Evolutionary conservation across 1,140 invertebrate species (phyloP), one percentile per base, ranked within the genome.

Genomic region (Lordiphosa collinella): DNA sequence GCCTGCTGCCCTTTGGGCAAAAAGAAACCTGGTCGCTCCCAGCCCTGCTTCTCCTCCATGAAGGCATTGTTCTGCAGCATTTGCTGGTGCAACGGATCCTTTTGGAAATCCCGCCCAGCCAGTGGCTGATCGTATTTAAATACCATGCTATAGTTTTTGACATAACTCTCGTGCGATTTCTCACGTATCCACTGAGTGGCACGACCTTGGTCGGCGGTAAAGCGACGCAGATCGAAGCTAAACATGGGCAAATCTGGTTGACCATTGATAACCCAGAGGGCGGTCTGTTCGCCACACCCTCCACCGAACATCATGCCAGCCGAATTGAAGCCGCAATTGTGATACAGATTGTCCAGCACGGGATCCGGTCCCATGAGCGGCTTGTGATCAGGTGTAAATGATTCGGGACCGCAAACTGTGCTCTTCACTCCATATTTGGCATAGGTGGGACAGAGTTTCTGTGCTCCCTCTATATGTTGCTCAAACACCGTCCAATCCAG

Each of bases 351-450:
- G 2, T 35, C 69, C 5, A 89, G 35, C 0, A 53, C 35, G 0
- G 78, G 75, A 69, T 89, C 88, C 0, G 88, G 88, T 2, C 88
- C 88, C 89, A 97, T 91, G n/a, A 97, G 73, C 10, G 96, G 95
- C 86, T 95, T 96, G 76, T 97, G 95, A 89, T 97, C 96, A 0
- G 96, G 95, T 1, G 96, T 97, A 75, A 98, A 97, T 10, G 94
- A 94, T 87, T 97, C 96, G 0, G 94, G 93, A 2, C 95, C 95
- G 73, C 94, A 96, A 1, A 97, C 93, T 0, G 95, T 96, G 12
- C 94, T 94, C 88, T 95, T 96, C 4, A 98, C 93, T 2, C 96
- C 96, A 1, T 93, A 92, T 4, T 91, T 92, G 38, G 91, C 92
- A 32, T 97, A 91, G 49, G 90, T 90, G 0, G 96, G 96, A 46